Percentiles rank a stretch among this genome's conserved stretches.
Evolutionary conservation across 2,888 invertebrate genomes (phyloP).

Genomic region (Agrypnus murinus): DNA sequence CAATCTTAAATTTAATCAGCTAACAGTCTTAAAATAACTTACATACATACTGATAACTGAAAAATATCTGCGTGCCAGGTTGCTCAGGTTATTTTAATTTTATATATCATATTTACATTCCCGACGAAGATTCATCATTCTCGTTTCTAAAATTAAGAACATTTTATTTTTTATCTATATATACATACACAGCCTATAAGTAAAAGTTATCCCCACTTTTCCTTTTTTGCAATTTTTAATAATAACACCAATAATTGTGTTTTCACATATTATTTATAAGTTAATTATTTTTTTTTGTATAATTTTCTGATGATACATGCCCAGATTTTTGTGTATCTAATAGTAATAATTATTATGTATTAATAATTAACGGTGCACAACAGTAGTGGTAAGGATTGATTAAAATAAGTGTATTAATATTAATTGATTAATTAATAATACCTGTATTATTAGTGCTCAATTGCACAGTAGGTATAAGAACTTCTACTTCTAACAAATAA

Average conservation of each 20-base stretch:
- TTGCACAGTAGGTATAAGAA: slow-evolving; percentile 38
- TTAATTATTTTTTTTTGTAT: not conserved
- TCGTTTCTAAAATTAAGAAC: slow-evolving; percentile 55
- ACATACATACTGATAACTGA: slow-evolving; percentile 68
- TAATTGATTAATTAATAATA: not conserved
- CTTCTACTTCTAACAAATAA: slow-evolving; percentile 53
- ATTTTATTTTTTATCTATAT: slow-evolving; percentile 64
- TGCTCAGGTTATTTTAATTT: slow-evolving; percentile 63
- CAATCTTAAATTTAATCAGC: slow-evolving; percentile 65
- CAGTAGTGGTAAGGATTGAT: not conserved
- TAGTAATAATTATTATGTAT: no score
- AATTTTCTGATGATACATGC: not conserved
- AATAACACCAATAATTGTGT: slow-evolving; percentile 4
- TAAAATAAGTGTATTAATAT: not conserved
- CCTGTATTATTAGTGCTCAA: not conserved
- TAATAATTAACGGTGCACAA: not conserved
- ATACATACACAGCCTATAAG: slow-evolving; percentile 71
- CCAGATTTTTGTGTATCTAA: no score
- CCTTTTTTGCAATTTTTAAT: not conserved
- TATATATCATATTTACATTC: slow-evolving; percentile 45
- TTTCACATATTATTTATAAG: not conserved
- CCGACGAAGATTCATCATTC: slow-evolving; percentile 35
- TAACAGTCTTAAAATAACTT: slow-evolving; percentile 71
- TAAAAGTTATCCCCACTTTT: slow-evolving; percentile 56
- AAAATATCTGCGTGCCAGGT: slow-evolving; percentile 64